Evolutionary conservation across 2,888 invertebrate genomes (phyloP).

Genomic region (Conchocele bisecta): DNA sequence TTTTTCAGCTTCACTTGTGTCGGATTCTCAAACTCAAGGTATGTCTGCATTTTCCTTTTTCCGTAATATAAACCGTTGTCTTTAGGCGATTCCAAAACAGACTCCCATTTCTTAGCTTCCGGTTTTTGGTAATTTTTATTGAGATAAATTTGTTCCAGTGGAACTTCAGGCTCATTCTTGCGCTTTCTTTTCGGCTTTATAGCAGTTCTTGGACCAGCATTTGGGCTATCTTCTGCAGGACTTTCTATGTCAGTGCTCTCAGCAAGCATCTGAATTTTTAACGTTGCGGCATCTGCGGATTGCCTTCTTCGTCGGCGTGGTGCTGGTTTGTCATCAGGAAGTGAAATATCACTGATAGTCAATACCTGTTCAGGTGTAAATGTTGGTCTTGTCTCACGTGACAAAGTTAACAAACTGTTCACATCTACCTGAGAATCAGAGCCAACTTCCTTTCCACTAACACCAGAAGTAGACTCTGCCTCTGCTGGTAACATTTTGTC

Average conservation of each 20-base stretch:
- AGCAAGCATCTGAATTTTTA: slow-evolving; percentile 19
- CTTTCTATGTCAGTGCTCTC: neutral
- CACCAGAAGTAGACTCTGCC: too few relatives aligned
- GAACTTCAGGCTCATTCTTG: slow-evolving; percentile 19
- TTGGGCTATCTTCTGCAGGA: neutral
- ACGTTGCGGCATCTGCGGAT: slow-evolving; percentile 31
- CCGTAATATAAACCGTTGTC: slow-evolving; percentile 35
- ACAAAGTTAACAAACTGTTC: too few relatives aligned
- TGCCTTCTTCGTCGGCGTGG: slow-evolving; percentile 10
- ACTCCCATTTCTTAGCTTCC: slow-evolving; percentile 68
- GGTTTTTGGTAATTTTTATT: slow-evolving; percentile 72
- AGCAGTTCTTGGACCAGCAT: neutral
- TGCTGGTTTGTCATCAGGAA: neutral
- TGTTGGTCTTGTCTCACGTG: too few relatives aligned
- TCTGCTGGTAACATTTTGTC: too few relatives aligned
- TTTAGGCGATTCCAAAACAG: slow-evolving; percentile 69
- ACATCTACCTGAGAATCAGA: too few relatives aligned
- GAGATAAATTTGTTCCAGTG: slow-evolving; percentile 62
- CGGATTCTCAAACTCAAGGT: slow-evolving; percentile 62
- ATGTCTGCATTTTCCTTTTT: slow-evolving; percentile 59
- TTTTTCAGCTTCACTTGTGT: slow-evolving; percentile 63
- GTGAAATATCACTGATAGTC: neutral
- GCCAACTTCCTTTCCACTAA: too few relatives aligned
- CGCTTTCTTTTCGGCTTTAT: slow-evolving; percentile 31
- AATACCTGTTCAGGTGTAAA: too few relatives aligned